phyloP scores from a whole-genome alignment of 2,113 vertebrate species.

The Cheirogaleus medius region DNA sequence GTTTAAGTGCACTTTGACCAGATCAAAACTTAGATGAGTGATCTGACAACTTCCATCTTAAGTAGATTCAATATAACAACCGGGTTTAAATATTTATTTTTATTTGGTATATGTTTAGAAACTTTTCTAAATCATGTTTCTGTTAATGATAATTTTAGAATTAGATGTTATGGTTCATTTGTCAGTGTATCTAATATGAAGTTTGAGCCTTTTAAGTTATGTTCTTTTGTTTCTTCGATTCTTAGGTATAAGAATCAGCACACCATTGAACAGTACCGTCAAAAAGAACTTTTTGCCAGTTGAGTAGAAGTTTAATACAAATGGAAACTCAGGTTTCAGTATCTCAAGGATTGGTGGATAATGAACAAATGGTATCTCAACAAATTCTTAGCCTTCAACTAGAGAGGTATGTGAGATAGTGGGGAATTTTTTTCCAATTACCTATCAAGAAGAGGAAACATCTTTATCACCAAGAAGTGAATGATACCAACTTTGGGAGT shows the following conservation, averaged over 20 bases:
- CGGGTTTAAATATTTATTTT: conserved; percentile 22
- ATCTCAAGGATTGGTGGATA: background rate
- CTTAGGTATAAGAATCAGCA: background rate
- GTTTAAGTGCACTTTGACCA: background rate
- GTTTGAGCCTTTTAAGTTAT: background rate
- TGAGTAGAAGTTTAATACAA: background rate
- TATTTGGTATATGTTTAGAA: background rate
- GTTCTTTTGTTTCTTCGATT: background rate
- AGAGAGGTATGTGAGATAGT: background rate
- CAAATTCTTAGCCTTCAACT: background rate
- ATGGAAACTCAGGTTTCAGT: background rate
- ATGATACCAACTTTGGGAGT: conserved; percentile 65
- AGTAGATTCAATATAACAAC: background rate
- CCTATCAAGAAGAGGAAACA: conserved; percentile 69
- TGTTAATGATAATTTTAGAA: background rate
- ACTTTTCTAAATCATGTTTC: background rate
- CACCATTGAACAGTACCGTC: background rate
- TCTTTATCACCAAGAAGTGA: conserved; percentile 54
- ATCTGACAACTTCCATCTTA: background rate
- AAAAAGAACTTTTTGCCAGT: background rate
- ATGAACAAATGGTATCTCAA: background rate
- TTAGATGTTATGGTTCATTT: background rate
- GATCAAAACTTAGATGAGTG: background rate
- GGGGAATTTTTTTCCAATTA: background rate
- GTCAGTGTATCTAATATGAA: background rate